Evolutionary conservation across 2,797 vertebrate genomes (phyloP).

Genomic region (Hoplostethus mediterraneus): DNA sequence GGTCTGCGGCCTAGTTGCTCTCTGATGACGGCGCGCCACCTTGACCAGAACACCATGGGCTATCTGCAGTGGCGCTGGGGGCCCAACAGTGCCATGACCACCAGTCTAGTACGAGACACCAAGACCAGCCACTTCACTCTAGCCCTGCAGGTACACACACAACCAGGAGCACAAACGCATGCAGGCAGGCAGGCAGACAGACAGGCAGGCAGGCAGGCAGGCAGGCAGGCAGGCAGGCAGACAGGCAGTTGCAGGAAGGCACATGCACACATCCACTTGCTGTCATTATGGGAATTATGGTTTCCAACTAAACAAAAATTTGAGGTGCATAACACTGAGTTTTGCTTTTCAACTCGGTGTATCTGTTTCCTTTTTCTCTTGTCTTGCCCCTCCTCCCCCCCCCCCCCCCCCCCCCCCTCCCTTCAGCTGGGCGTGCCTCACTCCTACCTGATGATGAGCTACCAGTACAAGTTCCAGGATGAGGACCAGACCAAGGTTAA

Average conservation of each 20-base stretch:
- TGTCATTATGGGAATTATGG: neutral
- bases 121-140: constrained; percentile 95
- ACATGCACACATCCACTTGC: too few relatives aligned
- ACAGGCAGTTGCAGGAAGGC: too few relatives aligned
- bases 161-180: neutral
- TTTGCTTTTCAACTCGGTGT: neutral
- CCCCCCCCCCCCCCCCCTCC: neutral
- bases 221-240: neutral
- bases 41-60: constrained; percentile 98
- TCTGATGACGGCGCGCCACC: constrained; percentile 92
- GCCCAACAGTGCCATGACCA: constrained; percentile 96
- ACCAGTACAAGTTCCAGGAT: constrained; percentile 99
- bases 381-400: neutral
- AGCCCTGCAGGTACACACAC: constrained; percentile 89
- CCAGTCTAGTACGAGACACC: constrained; percentile 95
- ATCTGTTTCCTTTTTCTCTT: neutral
- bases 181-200: neutral
- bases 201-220: neutral
- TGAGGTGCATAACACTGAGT: neutral
- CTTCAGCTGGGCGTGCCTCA: constrained; percentile 94
- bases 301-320: constrained; percentile 15
- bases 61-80: constrained; percentile 98
- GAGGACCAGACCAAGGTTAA: constrained; percentile 97
- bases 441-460: constrained; percentile 97
- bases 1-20: constrained; percentile 91